Base-by-base conservation (phyloP, 2,797 vertebrate species). In the Syngnathus acus region DNA sequence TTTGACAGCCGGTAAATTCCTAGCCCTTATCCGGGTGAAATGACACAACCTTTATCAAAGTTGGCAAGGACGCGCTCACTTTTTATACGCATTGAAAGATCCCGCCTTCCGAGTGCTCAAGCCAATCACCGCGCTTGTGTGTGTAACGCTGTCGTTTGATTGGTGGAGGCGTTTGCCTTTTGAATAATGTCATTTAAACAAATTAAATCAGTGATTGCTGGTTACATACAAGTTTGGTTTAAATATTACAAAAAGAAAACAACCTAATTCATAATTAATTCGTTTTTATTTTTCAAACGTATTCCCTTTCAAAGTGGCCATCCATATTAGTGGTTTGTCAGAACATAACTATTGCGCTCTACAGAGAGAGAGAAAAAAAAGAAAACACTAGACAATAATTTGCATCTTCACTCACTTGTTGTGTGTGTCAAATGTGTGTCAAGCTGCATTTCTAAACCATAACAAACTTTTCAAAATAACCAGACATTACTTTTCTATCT, bases 31-130 rank as follows among this genome's bases (percentile, higher is more conserved):
- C 2, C 9, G 11, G 5, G 13, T 61, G 32, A 23, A 7, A 47
- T 65, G 0, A 7, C 2, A 5, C 1, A 0, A 8, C 42, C 72
- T 77, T 37, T 72, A 37, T 14, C 47, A 10, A 54, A 55, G 32
- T 14, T 23, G 39, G 9, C 19, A 11, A 5, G 38, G 38, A 65
- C 53, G 19, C 64, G 61, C 65, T 39, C 65, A 21, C 11, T 42
- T 37, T 37, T 26, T n/a, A 54, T 72, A 67, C 9, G 5, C 7
- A 65, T 84, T 85, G 67, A 82, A 85, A 84, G 83, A 86, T 76
- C 77, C 87, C 86, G 87, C 87, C 86, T 85, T 84, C 80, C 47
- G n/a, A 10, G 54, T n/a, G 9, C 65, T 60, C 42, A 9, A 58
- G 0, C 82, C 85, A 85, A 88, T 85, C 71, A 77, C 0, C 1